Percentiles rank a stretch among this genome's conserved stretches.
Evolutionary conservation across 2,797 vertebrate species (phyloP).

Genomic region (Poeciliopsis gracilis): DNA sequence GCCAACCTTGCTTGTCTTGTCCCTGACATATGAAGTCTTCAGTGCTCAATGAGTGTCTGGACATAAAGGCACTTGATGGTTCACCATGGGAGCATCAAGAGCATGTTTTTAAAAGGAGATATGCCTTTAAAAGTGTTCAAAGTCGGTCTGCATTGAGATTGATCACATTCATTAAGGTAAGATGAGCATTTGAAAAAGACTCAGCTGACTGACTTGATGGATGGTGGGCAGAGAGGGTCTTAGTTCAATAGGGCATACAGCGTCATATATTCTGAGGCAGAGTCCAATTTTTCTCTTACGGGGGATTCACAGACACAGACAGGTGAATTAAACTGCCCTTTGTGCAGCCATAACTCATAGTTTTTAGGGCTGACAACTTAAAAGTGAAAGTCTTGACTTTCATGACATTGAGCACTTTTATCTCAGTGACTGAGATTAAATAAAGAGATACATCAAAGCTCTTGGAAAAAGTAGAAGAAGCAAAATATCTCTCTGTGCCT

Average conservation of each 20-base stretch:
- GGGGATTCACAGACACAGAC: slow-evolving; percentile 60
- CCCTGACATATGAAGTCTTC: slow-evolving; percentile 33
- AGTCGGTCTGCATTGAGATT: slow-evolving; percentile 59
- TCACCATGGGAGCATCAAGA: slow-evolving; percentile 38
- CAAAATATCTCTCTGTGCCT: slow-evolving; percentile 26
- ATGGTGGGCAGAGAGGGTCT: slow-evolving; percentile 51
- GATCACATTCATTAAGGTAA: slow-evolving; percentile 69
- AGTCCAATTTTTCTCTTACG: slow-evolving; percentile 66
- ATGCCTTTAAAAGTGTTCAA: slow-evolving; percentile 50
- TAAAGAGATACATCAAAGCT: slow-evolving; percentile 68
- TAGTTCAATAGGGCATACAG: slow-evolving; percentile 52
- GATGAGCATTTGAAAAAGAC: slow-evolving; percentile 66
- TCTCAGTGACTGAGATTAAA: slow-evolving; percentile 67
- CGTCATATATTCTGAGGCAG: slow-evolving; percentile 57
- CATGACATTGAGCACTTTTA: slow-evolving; percentile 47
- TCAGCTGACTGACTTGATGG: slow-evolving; percentile 66
- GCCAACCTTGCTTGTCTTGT: slow-evolving; percentile 40
- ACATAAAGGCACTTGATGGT: slow-evolving; percentile 45
- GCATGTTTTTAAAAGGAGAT: slow-evolving; percentile 24
- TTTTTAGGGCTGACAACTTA: slow-evolving; percentile 65
- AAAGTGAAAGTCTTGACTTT: slow-evolving; percentile 72
- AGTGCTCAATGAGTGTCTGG: slow-evolving; percentile 35
- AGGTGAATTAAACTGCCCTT: slow-evolving; percentile 65
- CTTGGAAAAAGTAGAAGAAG: slow-evolving; percentile 41
- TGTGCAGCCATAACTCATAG: slow-evolving; percentile 69